phyloP scores from a whole-genome alignment of 2,888 invertebrate genomes.

The Idaea biselata region DNA sequence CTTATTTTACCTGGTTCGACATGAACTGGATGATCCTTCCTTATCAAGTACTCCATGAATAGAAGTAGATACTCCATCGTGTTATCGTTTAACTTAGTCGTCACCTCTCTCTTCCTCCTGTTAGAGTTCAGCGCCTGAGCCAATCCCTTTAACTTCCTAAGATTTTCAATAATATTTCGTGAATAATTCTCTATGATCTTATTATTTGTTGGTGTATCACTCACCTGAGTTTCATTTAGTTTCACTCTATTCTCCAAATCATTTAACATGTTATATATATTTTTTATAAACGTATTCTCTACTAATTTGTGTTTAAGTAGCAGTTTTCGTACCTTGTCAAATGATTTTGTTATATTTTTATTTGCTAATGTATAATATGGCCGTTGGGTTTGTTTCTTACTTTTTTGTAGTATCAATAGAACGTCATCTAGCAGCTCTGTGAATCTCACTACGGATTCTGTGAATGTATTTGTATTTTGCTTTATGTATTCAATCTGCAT shows the following conservation, averaged over 20 bases:
- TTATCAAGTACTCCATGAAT: slow-evolving; percentile 63
- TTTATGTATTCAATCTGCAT: slow-evolving; percentile 54
- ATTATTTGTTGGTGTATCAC: slow-evolving; percentile 22
- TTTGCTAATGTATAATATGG: slow-evolving; percentile 11
- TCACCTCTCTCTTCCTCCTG: slow-evolving; percentile 43
- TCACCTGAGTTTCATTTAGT: slow-evolving; percentile 21
- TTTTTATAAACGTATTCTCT: slow-evolving; percentile 57
- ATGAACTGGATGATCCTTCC: slow-evolving; percentile 46
- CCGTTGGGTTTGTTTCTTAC: slow-evolving; percentile 18
- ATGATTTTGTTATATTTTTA: slow-evolving; percentile 18
- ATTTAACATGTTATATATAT: slow-evolving; percentile 48
- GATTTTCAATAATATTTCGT: slow-evolving; percentile 54
- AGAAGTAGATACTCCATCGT: slow-evolving; percentile 58
- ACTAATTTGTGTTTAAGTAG: slow-evolving; percentile 51
- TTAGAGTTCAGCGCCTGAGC: slow-evolving; percentile 43
- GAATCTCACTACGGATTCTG: slow-evolving; percentile 55
- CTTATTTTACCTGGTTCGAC: slow-evolving; percentile 46
- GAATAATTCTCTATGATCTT: slow-evolving; percentile 45
- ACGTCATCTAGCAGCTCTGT: slow-evolving; percentile 52
- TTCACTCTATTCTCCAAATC: slow-evolving; percentile 33
- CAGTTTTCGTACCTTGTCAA: slow-evolving; percentile 45
- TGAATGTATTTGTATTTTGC: slow-evolving; percentile 49
- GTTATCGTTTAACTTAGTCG: slow-evolving; percentile 37
- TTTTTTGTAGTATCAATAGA: slow-evolving; percentile 40
- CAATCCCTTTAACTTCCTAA: slow-evolving; percentile 53